phyloP scores from a whole-genome alignment of 2,797 vertebrate species.

The Ceryle rudis region DNA sequence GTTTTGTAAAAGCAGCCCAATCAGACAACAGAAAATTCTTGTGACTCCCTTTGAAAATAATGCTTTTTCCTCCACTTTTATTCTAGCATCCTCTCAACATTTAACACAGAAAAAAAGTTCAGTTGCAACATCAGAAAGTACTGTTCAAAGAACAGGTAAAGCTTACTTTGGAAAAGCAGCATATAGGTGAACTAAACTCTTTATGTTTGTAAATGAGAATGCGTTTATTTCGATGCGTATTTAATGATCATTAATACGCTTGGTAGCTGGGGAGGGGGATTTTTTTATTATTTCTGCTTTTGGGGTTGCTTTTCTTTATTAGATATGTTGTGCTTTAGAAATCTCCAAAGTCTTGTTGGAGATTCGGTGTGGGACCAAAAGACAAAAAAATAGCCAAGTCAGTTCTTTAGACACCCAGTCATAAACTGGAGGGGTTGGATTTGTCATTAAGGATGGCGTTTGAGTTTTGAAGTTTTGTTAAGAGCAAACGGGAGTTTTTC shows the following conservation, averaged over 20 bases:
- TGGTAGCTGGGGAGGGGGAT: neutral
- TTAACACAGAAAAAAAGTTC: conserved; percentile 80
- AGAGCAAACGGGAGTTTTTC: neutral
- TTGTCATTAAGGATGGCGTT: neutral
- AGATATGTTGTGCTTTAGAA: neutral
- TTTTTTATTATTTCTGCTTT: neutral
- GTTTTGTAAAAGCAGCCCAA: neutral
- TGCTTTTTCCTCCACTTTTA: conserved; percentile 52
- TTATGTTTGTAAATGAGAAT: neutral
- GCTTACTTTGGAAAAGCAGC: conserved; percentile 33
- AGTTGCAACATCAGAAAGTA: conserved; percentile 75
- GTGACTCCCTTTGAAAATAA: conserved; percentile 59
- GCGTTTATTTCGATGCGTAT: neutral
- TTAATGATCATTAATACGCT: neutral
- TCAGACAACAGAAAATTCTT: neutral
- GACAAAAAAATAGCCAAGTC: neutral
- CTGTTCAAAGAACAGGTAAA: conserved; percentile 83
- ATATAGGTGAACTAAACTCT: neutral
- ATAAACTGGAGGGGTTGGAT: neutral
- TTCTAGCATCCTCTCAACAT: conserved; percentile 78
- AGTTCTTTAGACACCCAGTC: neutral
- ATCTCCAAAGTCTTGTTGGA: neutral
- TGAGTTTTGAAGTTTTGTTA: neutral
- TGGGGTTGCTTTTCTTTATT: neutral
- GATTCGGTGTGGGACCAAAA: neutral